phyloP scores from a whole-genome alignment of 2,797 vertebrate genomes.

The Typhlichthys subterraneus region DNA sequence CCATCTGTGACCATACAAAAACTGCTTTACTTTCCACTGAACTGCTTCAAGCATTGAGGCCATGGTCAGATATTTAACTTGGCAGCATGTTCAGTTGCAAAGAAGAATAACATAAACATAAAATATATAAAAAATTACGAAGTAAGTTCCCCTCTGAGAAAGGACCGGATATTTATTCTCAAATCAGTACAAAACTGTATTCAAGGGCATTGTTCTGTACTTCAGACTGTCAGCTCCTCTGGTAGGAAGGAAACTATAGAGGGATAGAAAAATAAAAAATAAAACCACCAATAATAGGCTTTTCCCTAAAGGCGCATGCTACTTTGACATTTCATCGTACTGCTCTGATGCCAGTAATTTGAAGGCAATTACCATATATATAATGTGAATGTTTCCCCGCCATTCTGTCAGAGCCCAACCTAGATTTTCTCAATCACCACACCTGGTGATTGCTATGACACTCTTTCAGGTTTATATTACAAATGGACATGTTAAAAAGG shows the following conservation, averaged over 20 bases:
- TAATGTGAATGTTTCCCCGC: slow-evolving; percentile 38
- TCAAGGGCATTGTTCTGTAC: slow-evolving; percentile 4
- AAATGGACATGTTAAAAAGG: slow-evolving; percentile 5
- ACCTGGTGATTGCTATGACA: slow-evolving; percentile 24
- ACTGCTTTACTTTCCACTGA: slow-evolving; percentile 45
- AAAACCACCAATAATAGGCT: slow-evolving; percentile 22
- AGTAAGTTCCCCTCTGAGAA: slow-evolving; percentile 24
- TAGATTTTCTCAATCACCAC: slow-evolving; percentile 19
- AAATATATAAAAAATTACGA: slow-evolving; percentile 17
- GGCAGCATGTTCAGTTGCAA: slow-evolving; percentile 48
- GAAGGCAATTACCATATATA: slow-evolving; percentile 45
- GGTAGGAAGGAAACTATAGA: slow-evolving; percentile 3
- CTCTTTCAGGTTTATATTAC: slow-evolving; percentile 5
- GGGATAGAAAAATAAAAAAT: not conserved
- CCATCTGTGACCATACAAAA: slow-evolving; percentile 56
- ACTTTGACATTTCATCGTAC: slow-evolving; percentile 42
- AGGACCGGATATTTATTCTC: slow-evolving; percentile 9
- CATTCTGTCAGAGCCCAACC: slow-evolving; percentile 24
- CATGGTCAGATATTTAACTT: slow-evolving; percentile 68
- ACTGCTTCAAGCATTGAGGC: slow-evolving; percentile 55
- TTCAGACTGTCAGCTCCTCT: slow-evolving; percentile 18
- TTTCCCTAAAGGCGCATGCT: slow-evolving; percentile 28
- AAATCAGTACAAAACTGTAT: slow-evolving; percentile 2
- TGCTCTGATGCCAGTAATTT: slow-evolving; percentile 50
- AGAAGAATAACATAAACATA: slow-evolving; percentile 15